A percentile compares a stretch with the other conserved stretches of the same genome.
Conservation (phyloP, 1,140 invertebrate species). For the Akabosia matsudoensis region DNA sequence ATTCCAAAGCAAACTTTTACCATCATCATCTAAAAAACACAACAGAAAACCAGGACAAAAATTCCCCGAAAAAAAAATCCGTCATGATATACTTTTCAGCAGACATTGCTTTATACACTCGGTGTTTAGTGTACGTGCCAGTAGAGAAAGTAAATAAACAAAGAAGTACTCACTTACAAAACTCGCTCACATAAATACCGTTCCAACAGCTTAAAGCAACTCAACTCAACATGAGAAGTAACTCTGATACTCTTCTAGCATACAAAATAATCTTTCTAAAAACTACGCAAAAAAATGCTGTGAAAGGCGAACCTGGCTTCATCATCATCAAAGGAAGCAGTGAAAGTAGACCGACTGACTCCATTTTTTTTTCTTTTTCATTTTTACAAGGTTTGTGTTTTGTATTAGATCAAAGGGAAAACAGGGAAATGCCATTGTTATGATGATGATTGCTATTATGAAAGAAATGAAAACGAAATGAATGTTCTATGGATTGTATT, state of each 20-base stretch:
- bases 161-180: not conserved
- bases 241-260: not conserved
- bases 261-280: not conserved
- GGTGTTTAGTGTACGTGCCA: not conserved
- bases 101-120: no score
- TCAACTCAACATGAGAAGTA: not conserved
- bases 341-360: not conserved
- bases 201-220: not conserved
- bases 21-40: no score
- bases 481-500: not conserved
- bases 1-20: no score
- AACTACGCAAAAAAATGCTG: not conserved
- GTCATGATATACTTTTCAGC: no score
- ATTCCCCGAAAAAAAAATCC: no score
- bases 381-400: not conserved
- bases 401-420: not conserved
- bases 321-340: not conserved
- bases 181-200: not conserved
- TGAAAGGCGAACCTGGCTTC: no score
- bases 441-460: not conserved
- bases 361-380: no score
- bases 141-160: not conserved
- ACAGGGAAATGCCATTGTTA: not conserved
- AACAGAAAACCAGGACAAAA: no score
- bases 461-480: not conserved